Conservation (phyloP, 2,797 vertebrate species). For the Gymnothorax javanicus region DNA sequence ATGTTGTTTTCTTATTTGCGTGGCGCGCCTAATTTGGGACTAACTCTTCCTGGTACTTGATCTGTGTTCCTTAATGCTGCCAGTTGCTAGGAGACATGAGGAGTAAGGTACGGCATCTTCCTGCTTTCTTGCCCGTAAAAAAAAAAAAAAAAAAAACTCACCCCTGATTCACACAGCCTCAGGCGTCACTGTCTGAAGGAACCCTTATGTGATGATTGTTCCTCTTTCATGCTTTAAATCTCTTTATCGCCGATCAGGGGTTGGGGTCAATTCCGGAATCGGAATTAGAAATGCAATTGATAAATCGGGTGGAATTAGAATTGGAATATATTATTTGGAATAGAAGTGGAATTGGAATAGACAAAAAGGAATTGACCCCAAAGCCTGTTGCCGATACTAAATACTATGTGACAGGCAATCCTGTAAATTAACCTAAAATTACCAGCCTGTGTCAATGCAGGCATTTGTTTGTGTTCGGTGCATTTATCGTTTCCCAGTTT, state of each 20-base stretch:
- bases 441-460: background rate
- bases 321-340: too few relatives aligned
- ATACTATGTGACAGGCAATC: background rate
- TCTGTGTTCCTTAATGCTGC: constrained; percentile 80
- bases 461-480: background rate
- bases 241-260: too few relatives aligned
- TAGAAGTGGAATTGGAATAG: too few relatives aligned
- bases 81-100: constrained; percentile 99
- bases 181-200: background rate
- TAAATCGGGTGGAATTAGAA: too few relatives aligned
- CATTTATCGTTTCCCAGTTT: too few relatives aligned
- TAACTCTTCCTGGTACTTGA: constrained; percentile 46
- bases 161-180: background rate
- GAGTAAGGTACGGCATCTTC: constrained; percentile 86
- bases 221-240: too few relatives aligned
- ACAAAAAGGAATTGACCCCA: too few relatives aligned
- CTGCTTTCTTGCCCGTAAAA: constrained; percentile 48
- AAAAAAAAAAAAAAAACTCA: background rate
- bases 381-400: background rate
- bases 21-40: background rate
- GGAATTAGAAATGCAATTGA: too few relatives aligned
- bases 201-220: background rate
- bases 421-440: constrained; percentile 1
- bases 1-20: background rate
- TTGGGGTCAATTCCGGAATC: too few relatives aligned